These are phyloP conservation scores for Leptocoma aspasia DNA, from an alignment of 2,113 vertebrate genomes.

Conservation along the genomic window DNA sequence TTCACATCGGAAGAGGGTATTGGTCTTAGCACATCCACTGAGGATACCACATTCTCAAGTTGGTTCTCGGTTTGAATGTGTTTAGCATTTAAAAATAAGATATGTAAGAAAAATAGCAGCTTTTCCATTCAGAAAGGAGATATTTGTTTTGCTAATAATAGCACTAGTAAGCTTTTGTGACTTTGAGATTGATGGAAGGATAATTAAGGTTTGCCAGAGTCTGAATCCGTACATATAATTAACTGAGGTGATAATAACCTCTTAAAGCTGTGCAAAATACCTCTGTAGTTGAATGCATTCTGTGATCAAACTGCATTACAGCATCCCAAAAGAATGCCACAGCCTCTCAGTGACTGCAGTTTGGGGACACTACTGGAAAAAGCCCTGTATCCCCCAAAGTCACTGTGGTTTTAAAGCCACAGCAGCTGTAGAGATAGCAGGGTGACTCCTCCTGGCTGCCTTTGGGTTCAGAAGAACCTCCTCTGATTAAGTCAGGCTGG, in stretches of 20 bases:
- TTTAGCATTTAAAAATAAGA: constrained; percentile 2
- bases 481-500: neutral
- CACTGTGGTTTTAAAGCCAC: neutral
- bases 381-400: neutral
- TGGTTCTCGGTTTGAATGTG: neutral
- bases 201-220: constrained; percentile 3
- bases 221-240: constrained; percentile 34
- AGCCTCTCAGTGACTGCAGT: neutral
- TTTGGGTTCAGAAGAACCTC: neutral
- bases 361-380: neutral
- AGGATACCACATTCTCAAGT: neutral
- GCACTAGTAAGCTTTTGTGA: neutral
- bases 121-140: neutral
- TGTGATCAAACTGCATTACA: constrained; percentile 9
- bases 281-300: neutral
- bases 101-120: neutral
- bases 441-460: neutral
- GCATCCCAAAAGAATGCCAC: neutral
- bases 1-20: neutral
- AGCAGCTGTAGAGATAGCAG: neutral
- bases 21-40: neutral
- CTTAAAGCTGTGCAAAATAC: neutral
- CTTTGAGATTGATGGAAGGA: neutral
- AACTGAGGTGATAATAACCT: constrained; percentile 37
- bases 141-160: constrained; percentile 11